Base-by-base conservation (phyloP, 2,888 invertebrate species). In the Beris morrisii region DNA sequence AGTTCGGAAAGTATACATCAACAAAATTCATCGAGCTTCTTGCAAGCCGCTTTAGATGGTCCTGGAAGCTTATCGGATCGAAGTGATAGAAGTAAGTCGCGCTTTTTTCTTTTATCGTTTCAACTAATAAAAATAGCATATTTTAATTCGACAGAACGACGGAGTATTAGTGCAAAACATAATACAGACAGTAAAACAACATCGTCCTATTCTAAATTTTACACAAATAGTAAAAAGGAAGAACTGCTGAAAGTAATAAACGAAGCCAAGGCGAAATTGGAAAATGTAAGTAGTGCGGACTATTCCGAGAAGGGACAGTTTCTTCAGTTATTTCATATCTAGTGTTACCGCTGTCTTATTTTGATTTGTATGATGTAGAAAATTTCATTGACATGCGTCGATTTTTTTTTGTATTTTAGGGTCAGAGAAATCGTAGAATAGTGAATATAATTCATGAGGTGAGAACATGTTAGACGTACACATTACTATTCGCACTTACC, bases 211-310 rank as follows among this genome's bases (percentile, higher is more conserved):
- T 80, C 81, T 54, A 81, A 81, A 73, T 81, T 80, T 57, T 81
- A 79, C 67, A 80, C 80, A 15, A 81, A 78, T 73, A 79, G 79
- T 69, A 81, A 81, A 73, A 81, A 80, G 67, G 91, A 93, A 78
- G 93, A 95, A 75, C 83, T 95, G 70, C 87, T 90, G 74, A 86
- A 92, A 77, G 84, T 93, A 73, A 88, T 92, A 73, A 88, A 91
- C 75, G 93, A 94, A 81, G 93, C 93, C 0, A 86, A 92, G 75
- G 85, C 89, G 71, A 93, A 93, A 80, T 81, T 95, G 69, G 93
- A 94, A 83, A 94, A 88, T 77, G 95, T 95, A 79, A 87, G 90
- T 85, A 9, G 48, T 13, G 12, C 53, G 22, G 22, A 22, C 22
- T 59, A 46, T 48, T 65, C 48, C 43, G 45, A 13, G 28, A 43